Evolutionary conservation across 2,888 invertebrate species (phyloP).

Genomic region (Sepiola atlantica): DNA sequence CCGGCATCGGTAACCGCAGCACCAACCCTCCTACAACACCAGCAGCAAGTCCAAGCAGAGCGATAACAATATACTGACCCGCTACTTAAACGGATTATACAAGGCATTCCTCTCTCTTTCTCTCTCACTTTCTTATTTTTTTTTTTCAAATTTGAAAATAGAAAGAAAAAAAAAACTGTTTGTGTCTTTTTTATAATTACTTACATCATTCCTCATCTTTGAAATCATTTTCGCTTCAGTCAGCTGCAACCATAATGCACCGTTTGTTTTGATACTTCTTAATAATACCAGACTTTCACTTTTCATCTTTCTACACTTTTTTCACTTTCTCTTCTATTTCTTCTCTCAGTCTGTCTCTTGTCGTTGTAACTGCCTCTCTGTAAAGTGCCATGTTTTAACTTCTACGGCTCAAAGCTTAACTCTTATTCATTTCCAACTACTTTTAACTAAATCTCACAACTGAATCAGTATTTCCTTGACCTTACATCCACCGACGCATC

Average conservation of each 20-base stretch:
- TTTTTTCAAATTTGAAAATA: not conserved
- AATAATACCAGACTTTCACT: not conserved
- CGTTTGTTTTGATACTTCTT: not conserved
- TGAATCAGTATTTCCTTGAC: not conserved
- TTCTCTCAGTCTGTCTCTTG: not conserved
- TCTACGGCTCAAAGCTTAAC: not conserved
- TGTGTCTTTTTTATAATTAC: not conserved
- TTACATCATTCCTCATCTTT: not conserved
- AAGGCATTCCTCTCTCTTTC: not conserved
- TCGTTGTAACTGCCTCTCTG: not conserved
- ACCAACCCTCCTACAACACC: not conserved
- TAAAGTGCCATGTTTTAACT: not conserved
- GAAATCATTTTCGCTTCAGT: not conserved
- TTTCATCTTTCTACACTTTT: not conserved
- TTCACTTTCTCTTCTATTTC: conserved; percentile 1
- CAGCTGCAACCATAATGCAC: not conserved
- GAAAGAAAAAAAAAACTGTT: too few species aligned
- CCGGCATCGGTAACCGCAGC: not conserved
- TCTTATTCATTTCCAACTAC: not conserved
- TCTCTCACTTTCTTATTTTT: not conserved
- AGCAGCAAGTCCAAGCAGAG: not conserved
- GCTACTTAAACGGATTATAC: not conserved
- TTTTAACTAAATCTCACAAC: not conserved
- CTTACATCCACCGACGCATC: not conserved
- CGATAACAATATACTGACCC: conserved; percentile 16